phyloP scores from a whole-genome alignment of 1,140 invertebrate species.

The Conus ventricosus region DNA sequence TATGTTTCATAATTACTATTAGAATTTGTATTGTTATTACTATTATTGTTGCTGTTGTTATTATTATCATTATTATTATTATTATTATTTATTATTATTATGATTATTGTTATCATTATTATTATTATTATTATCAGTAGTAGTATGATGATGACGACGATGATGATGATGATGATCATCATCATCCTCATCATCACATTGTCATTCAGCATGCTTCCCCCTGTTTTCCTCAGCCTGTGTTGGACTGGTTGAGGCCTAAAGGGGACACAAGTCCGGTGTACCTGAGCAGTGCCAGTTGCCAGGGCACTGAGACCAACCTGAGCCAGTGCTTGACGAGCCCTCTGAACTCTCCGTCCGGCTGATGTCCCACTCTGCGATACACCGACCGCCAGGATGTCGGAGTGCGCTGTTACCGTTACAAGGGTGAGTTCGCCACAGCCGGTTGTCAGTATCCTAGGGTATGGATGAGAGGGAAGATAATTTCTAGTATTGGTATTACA shows the following conservation, averaged over 20 bases:
- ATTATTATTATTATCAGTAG: no score
- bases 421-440: not conserved
- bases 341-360: constrained; percentile 86
- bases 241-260: not conserved
- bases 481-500: not conserved
- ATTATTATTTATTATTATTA: no score
- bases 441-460: not conserved
- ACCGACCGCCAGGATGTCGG: constrained; percentile 34
- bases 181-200: not conserved
- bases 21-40: no score
- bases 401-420: not conserved
- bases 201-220: not conserved
- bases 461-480: not conserved
- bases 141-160: no score
- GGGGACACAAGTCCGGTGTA: constrained; percentile 76
- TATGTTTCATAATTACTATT: no score
- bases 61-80: no score
- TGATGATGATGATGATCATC: no score
- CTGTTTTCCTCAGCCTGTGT: not conserved
- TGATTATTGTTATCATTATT: no score
- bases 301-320: constrained; percentile 86
- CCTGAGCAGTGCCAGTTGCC: constrained; percentile 93
- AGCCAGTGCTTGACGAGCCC: constrained; percentile 85
- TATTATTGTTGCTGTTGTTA: no score
- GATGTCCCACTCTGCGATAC: constrained; percentile 11